Base-by-base conservation (phyloP, 2,888 invertebrate genomes). In the Meghimatium bilineatum region DNA sequence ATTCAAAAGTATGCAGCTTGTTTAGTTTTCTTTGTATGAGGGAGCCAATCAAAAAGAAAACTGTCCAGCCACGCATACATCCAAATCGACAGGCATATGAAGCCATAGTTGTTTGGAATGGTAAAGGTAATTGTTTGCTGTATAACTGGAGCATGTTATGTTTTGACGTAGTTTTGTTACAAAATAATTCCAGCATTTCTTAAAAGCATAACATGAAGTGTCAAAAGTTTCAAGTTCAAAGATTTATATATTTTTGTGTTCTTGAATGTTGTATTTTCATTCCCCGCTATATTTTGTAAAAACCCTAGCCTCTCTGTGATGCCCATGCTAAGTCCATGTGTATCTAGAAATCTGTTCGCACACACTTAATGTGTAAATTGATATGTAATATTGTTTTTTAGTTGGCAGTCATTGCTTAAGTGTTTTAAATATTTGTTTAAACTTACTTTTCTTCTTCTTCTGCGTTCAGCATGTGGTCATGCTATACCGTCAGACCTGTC, bases 41-140 rank as follows among this genome's bases (percentile, higher is more conserved):
- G 88, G 89, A 91, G 86, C 89, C 89, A 80, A 85, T 88, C 82
- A 88, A 90, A 83, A 90, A 91, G 84, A 87, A 87, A 79, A 83
- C 88, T 76, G 86, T 89, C 77, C 89, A 90, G 76, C 90, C 90
- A 85, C 89, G 90, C 86, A 89, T 92, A 67, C 91, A 91, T 83
- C 91, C 92, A 80, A 92, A 92, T 83, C 86, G 89, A 84, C 88
- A 89, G 79, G 87, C 89, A 71, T 93, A 91, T 89, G 92, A 93
- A 89, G 92, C 92, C 71, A 88, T 92, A 71, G 91, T 93, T 81
- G 90, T 92, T 76, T 93, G 91, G 92, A 92, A 91, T 89, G 92
- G 92, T 87, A 92, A 90, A 91, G 90, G 91, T 88, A 87, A 82
- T 38, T 12, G 38, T 36, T 38, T 38, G 23, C 38, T 71, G 66